Evolutionary conservation across 37 sponge, comb jelly and placozoan genomes (phyloP).

Genomic region (Theonella swinhoei): DNA sequence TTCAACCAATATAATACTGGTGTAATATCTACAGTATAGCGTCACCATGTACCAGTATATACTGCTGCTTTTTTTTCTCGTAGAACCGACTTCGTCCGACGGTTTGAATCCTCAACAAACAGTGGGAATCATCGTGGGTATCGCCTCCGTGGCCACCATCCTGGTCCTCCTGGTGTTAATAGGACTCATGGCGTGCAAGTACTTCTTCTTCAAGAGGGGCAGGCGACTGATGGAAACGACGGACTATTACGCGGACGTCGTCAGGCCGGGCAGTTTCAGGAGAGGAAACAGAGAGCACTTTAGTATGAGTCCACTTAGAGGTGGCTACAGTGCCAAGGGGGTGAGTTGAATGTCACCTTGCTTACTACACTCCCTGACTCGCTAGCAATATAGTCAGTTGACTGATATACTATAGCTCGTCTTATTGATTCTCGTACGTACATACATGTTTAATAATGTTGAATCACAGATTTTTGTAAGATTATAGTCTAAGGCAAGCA

Average conservation of each 20-base stretch:
- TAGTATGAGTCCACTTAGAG: too few relatives aligned
- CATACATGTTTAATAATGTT: background rate
- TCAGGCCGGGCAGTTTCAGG: too few relatives aligned
- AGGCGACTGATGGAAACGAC: too few relatives aligned
- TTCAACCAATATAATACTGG: too few relatives aligned
- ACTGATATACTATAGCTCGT: background rate
- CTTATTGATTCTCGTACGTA: background rate
- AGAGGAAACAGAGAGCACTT: too few relatives aligned
- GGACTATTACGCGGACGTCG: too few relatives aligned
- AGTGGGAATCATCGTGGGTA: slow-evolving; percentile 16
- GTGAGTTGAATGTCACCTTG: too few relatives aligned
- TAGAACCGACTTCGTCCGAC: background rate
- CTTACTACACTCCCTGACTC: too few relatives aligned
- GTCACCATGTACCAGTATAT: too few relatives aligned
- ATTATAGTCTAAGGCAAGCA: background rate
- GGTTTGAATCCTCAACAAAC: slow-evolving; percentile 9
- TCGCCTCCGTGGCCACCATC: slow-evolving; percentile 1
- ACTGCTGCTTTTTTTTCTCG: background rate
- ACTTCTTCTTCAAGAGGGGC: background rate
- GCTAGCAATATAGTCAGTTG: too few relatives aligned
- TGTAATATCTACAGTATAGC: too few relatives aligned
- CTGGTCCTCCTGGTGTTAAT: slow-evolving; percentile 16
- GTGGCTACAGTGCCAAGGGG: too few relatives aligned
- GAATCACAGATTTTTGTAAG: background rate
- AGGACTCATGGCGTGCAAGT: slow-evolving; percentile 19